Evolutionary conservation across 2,888 invertebrate genomes (phyloP), one percentile per base, ranked within the genome.

Genomic region (Lasioglossum leucozonium): DNA sequence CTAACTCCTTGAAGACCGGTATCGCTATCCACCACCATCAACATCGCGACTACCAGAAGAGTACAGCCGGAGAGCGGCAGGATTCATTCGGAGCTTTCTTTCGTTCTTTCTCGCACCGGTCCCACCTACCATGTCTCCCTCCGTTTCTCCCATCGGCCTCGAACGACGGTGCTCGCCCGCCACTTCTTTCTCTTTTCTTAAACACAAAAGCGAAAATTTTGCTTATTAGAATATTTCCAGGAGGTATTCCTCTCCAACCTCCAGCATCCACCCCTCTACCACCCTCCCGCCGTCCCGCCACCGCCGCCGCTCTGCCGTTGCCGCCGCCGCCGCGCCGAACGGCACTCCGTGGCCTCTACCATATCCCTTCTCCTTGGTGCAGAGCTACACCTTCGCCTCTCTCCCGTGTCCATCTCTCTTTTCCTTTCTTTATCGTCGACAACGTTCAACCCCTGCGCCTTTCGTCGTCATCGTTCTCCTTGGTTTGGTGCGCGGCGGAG

Each of bases 161-260:
- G 77, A 79, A 76, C 86, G 76, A 76, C 86, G 76, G 55, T 55
- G 51, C 79, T 82, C 77, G 83, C 84, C 34, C 86, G 87, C 84
- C 90, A 88, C 91, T 93, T 93, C 93, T 92, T 92, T 92, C 92
- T 92, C 91, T 92, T 93, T 94, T 93, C 93, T 93, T 94, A 93
- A 93, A 93, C 93, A 93, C 93, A 93, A 94, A 94, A 94, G 94
- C 93, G 93, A 93, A 93, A 93, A 94, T 94, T 93, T 93, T 93
- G 93, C 94, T 94, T 94, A 94, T 94, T 94, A 94, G 93, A 93
- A 93, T 93, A 94, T 94, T 94, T 93, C 93, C 91, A 92, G 89
- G 87, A 87, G 88, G 87, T 88, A 90, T 85, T 87, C 87, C 84
- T 40, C 87, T 62, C 65, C 55, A 37, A 78, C 58, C 69, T 37